Evolutionary conservation across 2,113 vertebrate species (phyloP), one percentile per base, ranked within the genome.

Genomic region (Bubalus kerabau): DNA sequence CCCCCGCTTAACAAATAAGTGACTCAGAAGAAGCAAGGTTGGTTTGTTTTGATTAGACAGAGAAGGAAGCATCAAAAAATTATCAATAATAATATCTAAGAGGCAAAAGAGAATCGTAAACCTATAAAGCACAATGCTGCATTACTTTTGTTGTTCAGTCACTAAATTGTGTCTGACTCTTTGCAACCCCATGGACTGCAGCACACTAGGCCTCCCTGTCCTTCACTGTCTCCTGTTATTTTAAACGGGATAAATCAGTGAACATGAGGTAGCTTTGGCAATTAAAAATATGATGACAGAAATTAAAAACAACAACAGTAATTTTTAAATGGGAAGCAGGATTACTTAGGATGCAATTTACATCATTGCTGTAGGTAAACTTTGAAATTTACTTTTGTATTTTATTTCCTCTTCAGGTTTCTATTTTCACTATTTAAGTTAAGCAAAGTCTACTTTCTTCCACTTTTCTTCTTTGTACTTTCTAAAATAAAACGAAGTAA

Each of bases 401-500:
- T 94, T 83, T 59, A 80, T 83, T 23, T 46, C 54, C 15, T 16
- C 40, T 57, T 60, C 19, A 21, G 13, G 23, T 84, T 94, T 67
- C 56, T 92, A 30, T 57, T 89, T 96, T 92, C 40, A 59, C 48
- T 78, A 78, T 84, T 32, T 59, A 48, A 91, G 71, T 82, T 67
- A 88, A 96, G 17, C 7, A n/a, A 56, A 40, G 40, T 2, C 71
- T 82, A 36, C 48, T 52, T 64, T 76, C 71, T 93, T 94, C 67
- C 36, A 40, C 40, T 84, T 56, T 90, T 64, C 28, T 90, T 50
- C 15, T 71, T 46, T 78, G 24, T 36, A 43, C 24, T 50, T 82
- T 90, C 85, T 81, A 6, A 81, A 96, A 86, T 90, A 26, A 95
- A 92, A 81, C 89, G 17, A 82, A 57, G 6, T 67, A 86, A 71